Percentiles rank a stretch among this genome's conserved stretches.
These are phyloP conservation scores for Lasioglossum pauxillum DNA, from an alignment of 2,888 invertebrate species.

Conservation along the genomic window DNA sequence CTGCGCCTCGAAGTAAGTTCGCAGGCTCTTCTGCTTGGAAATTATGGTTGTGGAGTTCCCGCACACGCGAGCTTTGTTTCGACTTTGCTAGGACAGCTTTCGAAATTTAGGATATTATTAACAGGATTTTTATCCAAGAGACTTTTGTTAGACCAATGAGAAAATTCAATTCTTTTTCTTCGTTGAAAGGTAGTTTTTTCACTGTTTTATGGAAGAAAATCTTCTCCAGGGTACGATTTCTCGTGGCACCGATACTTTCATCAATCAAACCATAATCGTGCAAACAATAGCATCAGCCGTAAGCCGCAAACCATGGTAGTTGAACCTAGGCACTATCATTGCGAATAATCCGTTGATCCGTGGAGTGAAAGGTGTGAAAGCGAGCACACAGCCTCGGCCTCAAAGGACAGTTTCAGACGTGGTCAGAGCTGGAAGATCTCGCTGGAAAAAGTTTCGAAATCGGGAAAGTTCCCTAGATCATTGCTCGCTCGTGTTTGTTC, in stretches of 20 bases:
- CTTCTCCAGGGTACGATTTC: not conserved
- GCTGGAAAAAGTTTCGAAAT: not conserved
- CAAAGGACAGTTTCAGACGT: not conserved
- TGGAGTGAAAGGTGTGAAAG: conserved; percentile 15
- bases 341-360: conserved; percentile 20
- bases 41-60: not conserved
- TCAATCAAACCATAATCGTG: not conserved
- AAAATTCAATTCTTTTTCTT: too few relatives aligned
- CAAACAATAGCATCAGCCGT: not conserved
- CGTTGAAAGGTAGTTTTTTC: too few relatives aligned
- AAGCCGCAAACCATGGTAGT: not conserved
- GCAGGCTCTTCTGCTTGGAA: not conserved
- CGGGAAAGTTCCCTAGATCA: not conserved
- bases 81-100: not conserved
- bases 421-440: not conserved
- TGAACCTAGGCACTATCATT: not conserved
- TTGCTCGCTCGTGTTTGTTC: not conserved
- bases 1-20: not conserved
- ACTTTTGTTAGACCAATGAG: too few relatives aligned
- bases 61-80: not conserved
- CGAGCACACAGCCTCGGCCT: not conserved
- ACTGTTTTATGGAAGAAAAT: too few relatives aligned
- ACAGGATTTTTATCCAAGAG: too few relatives aligned
- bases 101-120: not conserved
- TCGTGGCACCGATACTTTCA: not conserved